Conservation (phyloP, 2,113 vertebrate species). For the Psettodes erumei region DNA sequence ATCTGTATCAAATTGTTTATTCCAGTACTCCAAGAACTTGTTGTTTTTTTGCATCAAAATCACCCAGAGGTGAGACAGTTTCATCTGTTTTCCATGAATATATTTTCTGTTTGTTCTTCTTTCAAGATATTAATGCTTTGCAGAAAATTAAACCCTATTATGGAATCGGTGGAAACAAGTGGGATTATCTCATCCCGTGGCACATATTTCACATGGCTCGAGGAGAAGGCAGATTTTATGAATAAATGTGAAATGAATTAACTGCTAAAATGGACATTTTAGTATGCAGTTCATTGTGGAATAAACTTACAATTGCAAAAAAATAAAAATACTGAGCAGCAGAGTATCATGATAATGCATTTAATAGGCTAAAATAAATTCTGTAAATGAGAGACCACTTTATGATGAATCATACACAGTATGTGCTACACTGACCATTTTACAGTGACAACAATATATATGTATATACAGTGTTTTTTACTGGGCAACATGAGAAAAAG, state of each 20-base stretch:
- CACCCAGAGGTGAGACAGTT: slow-evolving; percentile 5
- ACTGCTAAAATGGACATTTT: background rate
- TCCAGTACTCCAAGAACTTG: background rate
- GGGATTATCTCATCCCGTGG: background rate
- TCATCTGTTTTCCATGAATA: slow-evolving; percentile 8
- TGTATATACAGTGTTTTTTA: slow-evolving; percentile 1
- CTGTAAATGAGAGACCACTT: slow-evolving; percentile 2
- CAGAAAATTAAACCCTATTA: background rate
- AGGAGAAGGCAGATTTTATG: background rate
- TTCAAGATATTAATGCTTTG: background rate
- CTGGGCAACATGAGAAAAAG: background rate
- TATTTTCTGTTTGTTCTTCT: background rate
- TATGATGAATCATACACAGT: background rate
- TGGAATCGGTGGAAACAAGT: slow-evolving; percentile 2
- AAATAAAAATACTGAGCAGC: background rate
- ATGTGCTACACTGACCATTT: slow-evolving; percentile 1
- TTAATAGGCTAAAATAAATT: background rate
- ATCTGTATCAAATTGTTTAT: background rate
- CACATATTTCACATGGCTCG: slow-evolving; percentile 11
- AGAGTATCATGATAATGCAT: background rate
- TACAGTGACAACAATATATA: background rate
- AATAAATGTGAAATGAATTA: background rate
- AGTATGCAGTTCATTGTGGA: background rate
- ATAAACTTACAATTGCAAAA: background rate
- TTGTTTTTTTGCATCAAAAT: background rate